Percentiles rank a stretch among this genome's conserved stretches.
phyloP scores from a whole-genome alignment of 2,888 invertebrate species.

The Yponomeuta cagnagella region DNA sequence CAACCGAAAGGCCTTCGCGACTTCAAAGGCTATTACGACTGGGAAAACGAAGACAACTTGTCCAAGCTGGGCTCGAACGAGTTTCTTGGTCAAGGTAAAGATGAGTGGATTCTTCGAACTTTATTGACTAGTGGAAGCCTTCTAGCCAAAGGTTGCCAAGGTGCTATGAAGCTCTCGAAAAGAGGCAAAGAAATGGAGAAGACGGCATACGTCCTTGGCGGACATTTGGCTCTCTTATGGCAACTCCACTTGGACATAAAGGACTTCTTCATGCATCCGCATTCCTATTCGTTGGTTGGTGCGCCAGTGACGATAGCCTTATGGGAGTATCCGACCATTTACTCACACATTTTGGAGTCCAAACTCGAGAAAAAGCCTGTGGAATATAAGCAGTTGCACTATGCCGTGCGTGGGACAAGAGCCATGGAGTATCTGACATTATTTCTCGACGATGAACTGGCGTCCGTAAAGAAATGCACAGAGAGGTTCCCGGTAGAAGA shows the following conservation, averaged over 20 bases:
- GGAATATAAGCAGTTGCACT: slow-evolving; percentile 54
- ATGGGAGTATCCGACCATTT: slow-evolving; percentile 64
- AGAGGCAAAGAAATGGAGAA: slow-evolving; percentile 44
- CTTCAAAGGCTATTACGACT: slow-evolving; percentile 38
- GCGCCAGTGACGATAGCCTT: slow-evolving; percentile 54
- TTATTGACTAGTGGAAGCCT: slow-evolving; percentile 61
- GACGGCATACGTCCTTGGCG: slow-evolving; percentile 57
- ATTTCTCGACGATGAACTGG: slow-evolving; percentile 54
- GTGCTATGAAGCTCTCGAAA: slow-evolving; percentile 56
- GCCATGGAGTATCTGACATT: slow-evolving; percentile 51
- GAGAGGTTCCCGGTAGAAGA: slow-evolving; percentile 55
- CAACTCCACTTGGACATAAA: slow-evolving; percentile 61
- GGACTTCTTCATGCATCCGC: slow-evolving; percentile 61
- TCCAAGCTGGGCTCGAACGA: slow-evolving; percentile 54
- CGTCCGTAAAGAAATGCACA: slow-evolving; percentile 43
- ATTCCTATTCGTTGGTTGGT: slow-evolving; percentile 57
- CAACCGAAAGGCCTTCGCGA: slow-evolving; percentile 55
- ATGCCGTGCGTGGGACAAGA: slow-evolving; percentile 54
- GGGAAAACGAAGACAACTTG: slow-evolving; percentile 60
- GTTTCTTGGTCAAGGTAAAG: slow-evolving; percentile 55
- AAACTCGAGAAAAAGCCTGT: slow-evolving; percentile 46
- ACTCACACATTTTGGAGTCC: slow-evolving; percentile 48
- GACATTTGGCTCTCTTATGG: slow-evolving; percentile 62
- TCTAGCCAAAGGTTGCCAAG: slow-evolving; percentile 63
- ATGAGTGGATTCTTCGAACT: slow-evolving; percentile 58